Conservation (phyloP, 2,113 vertebrate genomes). For the Hyaena hyaena region DNA sequence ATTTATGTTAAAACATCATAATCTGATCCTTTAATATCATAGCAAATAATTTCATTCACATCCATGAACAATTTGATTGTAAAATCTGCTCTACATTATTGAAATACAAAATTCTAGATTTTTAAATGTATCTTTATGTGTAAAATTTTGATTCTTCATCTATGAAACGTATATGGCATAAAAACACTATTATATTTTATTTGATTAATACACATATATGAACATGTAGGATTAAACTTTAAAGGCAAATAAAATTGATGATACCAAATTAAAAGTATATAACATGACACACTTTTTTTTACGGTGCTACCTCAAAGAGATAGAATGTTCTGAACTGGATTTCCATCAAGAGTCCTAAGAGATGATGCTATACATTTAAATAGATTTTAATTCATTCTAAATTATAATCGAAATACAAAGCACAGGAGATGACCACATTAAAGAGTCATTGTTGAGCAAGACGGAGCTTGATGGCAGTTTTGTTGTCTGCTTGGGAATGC, state of each 20-base stretch:
- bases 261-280: conserved; percentile 35
- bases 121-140: background rate
- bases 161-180: background rate
- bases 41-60: background rate
- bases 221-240: conserved; percentile 14
- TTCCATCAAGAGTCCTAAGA: conserved; percentile 65
- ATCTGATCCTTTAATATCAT: background rate
- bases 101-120: conserved; percentile 9
- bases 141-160: background rate
- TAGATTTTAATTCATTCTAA: conserved; percentile 80
- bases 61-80: background rate
- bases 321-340: conserved; percentile 56
- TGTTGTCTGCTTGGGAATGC: conserved; percentile 67
- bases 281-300: background rate
- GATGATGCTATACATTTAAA: conserved; percentile 77
- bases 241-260: conserved; percentile 45
- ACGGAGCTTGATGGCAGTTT: conserved; percentile 47
- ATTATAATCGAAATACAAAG: conserved; percentile 78
- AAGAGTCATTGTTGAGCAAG: conserved; percentile 68
- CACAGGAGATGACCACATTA: conserved; percentile 77
- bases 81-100: background rate
- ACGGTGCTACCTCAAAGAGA: conserved; percentile 51
- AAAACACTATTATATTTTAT: background rate
- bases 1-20: background rate
- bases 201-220: background rate